phyloP scores from a whole-genome alignment of 2,113 vertebrate genomes.

The Psettodes erumei region DNA sequence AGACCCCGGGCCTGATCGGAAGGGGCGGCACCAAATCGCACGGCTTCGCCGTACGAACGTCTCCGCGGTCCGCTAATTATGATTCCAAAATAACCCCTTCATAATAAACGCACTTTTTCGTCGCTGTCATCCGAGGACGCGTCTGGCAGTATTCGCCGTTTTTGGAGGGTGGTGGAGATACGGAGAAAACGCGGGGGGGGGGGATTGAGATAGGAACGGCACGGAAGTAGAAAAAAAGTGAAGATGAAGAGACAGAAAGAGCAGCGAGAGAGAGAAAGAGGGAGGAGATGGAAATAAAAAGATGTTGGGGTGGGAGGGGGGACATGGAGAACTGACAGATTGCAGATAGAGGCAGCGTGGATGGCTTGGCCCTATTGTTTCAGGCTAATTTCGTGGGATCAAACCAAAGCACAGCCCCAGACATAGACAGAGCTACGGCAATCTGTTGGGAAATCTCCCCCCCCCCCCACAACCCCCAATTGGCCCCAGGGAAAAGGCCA shows the following conservation, averaged over 20 bases:
- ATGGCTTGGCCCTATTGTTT: conserved; percentile 65
- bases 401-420: conserved; percentile 72
- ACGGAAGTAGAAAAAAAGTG: conserved; percentile 2
- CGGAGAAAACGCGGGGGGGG: background rate
- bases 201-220: conserved; percentile 1
- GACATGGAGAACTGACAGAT: conserved; percentile 35
- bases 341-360: conserved; percentile 35
- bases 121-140: background rate
- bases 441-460: conserved; percentile 76
- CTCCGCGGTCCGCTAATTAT: background rate
- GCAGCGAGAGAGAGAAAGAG: background rate
- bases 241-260: conserved; percentile 1
- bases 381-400: conserved; percentile 75
- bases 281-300: conserved; percentile 18
- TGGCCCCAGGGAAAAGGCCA: conserved; percentile 63
- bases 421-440: conserved; percentile 65
- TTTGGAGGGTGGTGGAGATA: too few relatives aligned
- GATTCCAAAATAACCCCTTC: background rate
- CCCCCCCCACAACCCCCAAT: too few relatives aligned
- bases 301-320: background rate
- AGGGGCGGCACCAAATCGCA: too few relatives aligned
- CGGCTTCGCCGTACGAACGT: background rate
- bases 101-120: background rate
- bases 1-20: background rate
- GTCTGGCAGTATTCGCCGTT: too few relatives aligned